phyloP scores from a whole-genome alignment of 2,888 invertebrate species.

The Aphidoletes aphidimyza region DNA sequence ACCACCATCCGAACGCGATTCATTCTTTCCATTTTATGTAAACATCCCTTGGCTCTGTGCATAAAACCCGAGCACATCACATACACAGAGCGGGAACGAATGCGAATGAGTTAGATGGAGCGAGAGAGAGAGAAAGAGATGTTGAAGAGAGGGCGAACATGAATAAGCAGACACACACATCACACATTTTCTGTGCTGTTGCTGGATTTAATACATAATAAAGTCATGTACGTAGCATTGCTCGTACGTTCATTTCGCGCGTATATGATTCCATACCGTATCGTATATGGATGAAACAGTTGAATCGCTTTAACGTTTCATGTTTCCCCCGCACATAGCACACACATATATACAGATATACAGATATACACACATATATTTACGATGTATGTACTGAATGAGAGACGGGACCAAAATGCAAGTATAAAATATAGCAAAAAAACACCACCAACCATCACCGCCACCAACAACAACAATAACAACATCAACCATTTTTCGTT shows the following conservation, averaged over 20 bases:
- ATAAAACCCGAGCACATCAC: neutral
- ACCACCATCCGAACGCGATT: neutral
- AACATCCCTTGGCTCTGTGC: neutral
- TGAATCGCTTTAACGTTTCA: no score
- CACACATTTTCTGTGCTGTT: neutral
- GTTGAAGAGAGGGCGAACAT: no score
- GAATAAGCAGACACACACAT: neutral
- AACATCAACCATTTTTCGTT: no score
- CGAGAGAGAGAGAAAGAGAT: no score
- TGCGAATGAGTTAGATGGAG: no score
- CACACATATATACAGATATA: neutral
- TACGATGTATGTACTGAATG: neutral
- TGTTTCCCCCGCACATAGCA: no score
- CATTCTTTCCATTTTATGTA: slow-evolving; percentile 48
- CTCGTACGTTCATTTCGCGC: neutral
- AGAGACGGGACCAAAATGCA: neutral
- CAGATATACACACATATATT: neutral
- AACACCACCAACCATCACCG: no score
- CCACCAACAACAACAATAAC: no score
- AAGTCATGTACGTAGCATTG: neutral
- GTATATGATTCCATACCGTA: no score
- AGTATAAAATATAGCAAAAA: no score
- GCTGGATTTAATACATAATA: slow-evolving; percentile 27
- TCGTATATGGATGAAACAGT: slow-evolving; percentile 22
- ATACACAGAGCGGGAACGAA: no score